A percentile compares a stretch with the other conserved stretches of the same genome.
These are phyloP conservation scores for Lutjanus argentimaculatus DNA, from an alignment of 2,797 vertebrate genomes.

Conservation along the genomic window DNA sequence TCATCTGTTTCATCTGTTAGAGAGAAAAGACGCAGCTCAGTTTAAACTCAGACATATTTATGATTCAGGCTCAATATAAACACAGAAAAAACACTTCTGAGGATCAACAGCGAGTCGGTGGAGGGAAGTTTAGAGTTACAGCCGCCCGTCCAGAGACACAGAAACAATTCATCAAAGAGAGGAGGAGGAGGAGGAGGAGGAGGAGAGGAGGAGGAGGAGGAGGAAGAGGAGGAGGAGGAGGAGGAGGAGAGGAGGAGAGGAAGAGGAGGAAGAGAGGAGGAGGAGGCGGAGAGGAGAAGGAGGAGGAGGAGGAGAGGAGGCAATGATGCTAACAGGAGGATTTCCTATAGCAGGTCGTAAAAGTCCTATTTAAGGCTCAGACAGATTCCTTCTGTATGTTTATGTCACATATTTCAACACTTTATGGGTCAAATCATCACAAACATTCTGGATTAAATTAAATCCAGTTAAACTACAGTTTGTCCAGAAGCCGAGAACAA, in stretches of 20 bases:
- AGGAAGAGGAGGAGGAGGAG: neutral
- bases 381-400: too few species aligned
- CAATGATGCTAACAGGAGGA: too few species aligned
- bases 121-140: constrained; percentile 17
- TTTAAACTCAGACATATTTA: constrained; percentile 26
- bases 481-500: too few species aligned
- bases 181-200: neutral
- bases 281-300: neutral
- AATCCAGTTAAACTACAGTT: too few species aligned
- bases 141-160: neutral
- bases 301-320: neutral
- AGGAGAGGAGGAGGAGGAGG: too few species aligned
- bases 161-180: constrained; percentile 5
- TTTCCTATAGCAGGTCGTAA: too few species aligned
- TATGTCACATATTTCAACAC: too few species aligned
- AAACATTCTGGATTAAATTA: too few species aligned
- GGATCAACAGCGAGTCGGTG: neutral
- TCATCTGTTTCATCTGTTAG: constrained; percentile 39
- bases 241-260: neutral
- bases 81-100: neutral
- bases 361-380: too few species aligned
- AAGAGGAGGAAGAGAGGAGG: too few species aligned
- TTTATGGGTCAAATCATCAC: too few species aligned
- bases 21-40: neutral
- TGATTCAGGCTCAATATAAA: constrained; percentile 37